Conservation (phyloP, 2,113 vertebrate species). For the Sminthopsis crassicaudata region DNA sequence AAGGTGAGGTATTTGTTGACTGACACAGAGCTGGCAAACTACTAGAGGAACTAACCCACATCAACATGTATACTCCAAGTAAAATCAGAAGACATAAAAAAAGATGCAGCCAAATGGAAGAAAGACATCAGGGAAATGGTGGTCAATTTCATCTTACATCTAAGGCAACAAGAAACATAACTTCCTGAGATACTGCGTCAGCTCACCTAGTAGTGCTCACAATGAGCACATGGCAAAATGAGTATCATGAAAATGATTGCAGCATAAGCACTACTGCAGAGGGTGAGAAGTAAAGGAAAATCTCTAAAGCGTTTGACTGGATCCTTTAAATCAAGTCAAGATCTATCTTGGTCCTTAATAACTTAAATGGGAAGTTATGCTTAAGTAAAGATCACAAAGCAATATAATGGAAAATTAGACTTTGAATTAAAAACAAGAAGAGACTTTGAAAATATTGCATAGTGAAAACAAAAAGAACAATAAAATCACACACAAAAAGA, state of each 20-base stretch:
- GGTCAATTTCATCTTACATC: not conserved
- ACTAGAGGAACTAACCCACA: not conserved
- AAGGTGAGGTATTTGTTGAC: not conserved
- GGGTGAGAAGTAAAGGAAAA: not conserved
- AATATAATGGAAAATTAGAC: not conserved
- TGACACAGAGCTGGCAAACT: not conserved
- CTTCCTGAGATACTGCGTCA: not conserved
- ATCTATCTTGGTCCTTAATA: not conserved
- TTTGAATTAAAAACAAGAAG: not conserved
- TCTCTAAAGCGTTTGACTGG: not conserved
- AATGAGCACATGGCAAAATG: not conserved
- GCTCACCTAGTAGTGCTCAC: not conserved
- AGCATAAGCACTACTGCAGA: not conserved
- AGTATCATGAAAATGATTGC: not conserved
- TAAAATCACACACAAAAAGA: not conserved
- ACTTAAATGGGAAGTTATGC: not conserved
- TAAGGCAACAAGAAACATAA: not conserved
- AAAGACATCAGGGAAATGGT: not conserved
- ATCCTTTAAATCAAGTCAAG: not conserved
- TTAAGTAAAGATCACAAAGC: not conserved
- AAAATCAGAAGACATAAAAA: not conserved
- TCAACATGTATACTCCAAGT: not conserved
- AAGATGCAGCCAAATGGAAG: not conserved
- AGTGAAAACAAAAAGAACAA: not conserved
- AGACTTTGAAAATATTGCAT: not conserved